Evolutionary conservation across 2,888 invertebrate genomes (phyloP), one percentile per base, ranked within the genome.

Genomic region (Achlya flavicornis): DNA sequence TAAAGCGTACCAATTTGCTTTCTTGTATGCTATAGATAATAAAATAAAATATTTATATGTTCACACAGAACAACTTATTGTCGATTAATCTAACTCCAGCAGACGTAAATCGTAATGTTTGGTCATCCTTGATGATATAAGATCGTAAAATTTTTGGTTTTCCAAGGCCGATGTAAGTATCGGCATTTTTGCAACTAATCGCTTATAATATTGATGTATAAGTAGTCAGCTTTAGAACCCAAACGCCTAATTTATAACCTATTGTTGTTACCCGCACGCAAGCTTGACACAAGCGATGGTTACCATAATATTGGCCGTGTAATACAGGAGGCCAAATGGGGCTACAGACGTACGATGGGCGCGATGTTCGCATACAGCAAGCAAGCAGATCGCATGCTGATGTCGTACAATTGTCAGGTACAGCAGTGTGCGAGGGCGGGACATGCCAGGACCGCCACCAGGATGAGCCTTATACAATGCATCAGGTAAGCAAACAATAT

Each of bases 381-480:
- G 87, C 92, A 91, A 77, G 92, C 92, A 72, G 93, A 93, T 84
- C 91, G 92, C 72, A 92, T 93, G 93, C 92, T 93, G 90, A 92
- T 92, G 89, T 92, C 93, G 79, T 92, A 93, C 93, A 93, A 92
- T 92, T 92, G 91, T 80, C 93, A 93, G 90, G 93, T 93, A 80
- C 93, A 93, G 89, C 93, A 86, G 86, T 90, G 81, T 78, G 93
- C 90, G 84, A 75, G 88, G 63, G 91, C 90, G 4, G 92, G 94
- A 41, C 90, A 92, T 76, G 90, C 92, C 64, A 81, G 93, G 76
- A 78, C 84, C 46, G 79, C 82, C 10, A 81, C 86, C 58, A 79
- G 93, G 71, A 96, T 97, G 92, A 97, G 97, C 88, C 96, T 98
- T 73, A 92, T 97, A 75, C 97, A 97, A 85, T 97, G 97, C 90